These are phyloP conservation scores for Beris chalybata DNA, from an alignment of 2,888 invertebrate species.

Conservation along the genomic window DNA sequence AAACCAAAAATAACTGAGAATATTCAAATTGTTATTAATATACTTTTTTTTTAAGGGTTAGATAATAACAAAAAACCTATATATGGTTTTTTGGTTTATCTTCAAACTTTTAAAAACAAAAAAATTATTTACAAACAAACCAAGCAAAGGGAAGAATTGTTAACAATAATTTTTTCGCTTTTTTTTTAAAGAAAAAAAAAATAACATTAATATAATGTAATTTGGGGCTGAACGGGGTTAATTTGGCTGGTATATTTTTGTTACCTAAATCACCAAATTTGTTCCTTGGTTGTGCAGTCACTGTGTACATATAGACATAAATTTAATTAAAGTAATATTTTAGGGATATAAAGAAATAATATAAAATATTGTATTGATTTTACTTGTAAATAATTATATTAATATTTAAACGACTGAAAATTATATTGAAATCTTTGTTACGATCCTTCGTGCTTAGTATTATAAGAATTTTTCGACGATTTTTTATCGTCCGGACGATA, in stretches of 20 bases:
- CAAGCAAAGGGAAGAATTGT: slow-evolving; percentile 20
- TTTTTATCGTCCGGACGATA: too few relatives aligned
- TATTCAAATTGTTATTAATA: background rate
- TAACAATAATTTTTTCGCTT: slow-evolving; percentile 9
- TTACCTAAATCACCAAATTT: slow-evolving; percentile 73
- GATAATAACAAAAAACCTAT: slow-evolving; percentile 12
- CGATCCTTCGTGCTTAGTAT: too few relatives aligned
- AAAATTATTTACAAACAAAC: slow-evolving; percentile 26
- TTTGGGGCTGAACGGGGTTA: slow-evolving; percentile 10
- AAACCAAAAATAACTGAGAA: background rate
- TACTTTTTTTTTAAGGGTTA: background rate
- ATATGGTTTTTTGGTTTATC: too few relatives aligned
- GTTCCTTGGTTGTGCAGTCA: slow-evolving; percentile 71
- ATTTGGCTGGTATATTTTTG: slow-evolving; percentile 36
- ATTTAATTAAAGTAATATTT: slow-evolving; percentile 17
- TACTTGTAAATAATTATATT: slow-evolving; percentile 11
- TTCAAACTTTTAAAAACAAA: too few relatives aligned
- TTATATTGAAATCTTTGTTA: background rate
- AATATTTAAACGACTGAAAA: background rate
- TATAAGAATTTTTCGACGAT: too few relatives aligned
- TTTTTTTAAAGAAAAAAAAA: slow-evolving; percentile 40
- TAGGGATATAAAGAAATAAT: too few relatives aligned
- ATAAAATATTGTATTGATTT: background rate
- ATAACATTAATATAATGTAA: slow-evolving; percentile 37
- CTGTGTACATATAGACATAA: slow-evolving; percentile 52